phyloP scores from a whole-genome alignment of 2,797 vertebrate species.

The Toxotes lorentzi region DNA sequence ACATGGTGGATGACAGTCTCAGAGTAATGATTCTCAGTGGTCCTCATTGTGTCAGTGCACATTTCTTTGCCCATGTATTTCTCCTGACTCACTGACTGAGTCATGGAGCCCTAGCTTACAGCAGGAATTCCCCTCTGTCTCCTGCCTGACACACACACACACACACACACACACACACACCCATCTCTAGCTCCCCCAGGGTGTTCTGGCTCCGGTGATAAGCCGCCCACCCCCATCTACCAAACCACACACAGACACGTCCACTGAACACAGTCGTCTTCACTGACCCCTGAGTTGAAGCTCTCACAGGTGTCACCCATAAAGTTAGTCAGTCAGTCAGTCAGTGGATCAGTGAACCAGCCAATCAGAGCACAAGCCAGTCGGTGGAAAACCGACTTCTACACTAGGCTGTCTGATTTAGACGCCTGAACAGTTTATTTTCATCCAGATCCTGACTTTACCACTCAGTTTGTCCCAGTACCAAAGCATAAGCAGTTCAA shows the following conservation, averaged over 20 bases:
- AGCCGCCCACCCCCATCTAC: not conserved
- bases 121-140: constrained; percentile 62
- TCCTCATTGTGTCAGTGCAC: constrained; percentile 20
- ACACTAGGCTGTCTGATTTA: not conserved
- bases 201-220: constrained; percentile 18
- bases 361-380: constrained; percentile 7
- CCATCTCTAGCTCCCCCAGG: not conserved
- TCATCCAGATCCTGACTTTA: not conserved
- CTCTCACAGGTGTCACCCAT: constrained; percentile 18
- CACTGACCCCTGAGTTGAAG: constrained; percentile 10
- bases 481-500: no score
- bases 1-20: not conserved
- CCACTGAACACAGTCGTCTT: not conserved
- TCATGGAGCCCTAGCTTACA: constrained; percentile 43
- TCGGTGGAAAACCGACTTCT: not conserved
- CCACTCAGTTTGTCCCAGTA: not conserved
- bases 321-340: not conserved
- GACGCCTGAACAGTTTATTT: not conserved
- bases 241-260: constrained; percentile 11
- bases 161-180: not conserved
- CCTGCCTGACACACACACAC: constrained; percentile 3
- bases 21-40: not conserved
- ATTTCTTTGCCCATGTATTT: constrained; percentile 10
- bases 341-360: constrained; percentile 2
- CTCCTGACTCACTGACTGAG: constrained; percentile 58